These are phyloP conservation scores for Corythaixoides concolor DNA, from an alignment of 2,113 vertebrate genomes.

Conservation along the genomic window DNA sequence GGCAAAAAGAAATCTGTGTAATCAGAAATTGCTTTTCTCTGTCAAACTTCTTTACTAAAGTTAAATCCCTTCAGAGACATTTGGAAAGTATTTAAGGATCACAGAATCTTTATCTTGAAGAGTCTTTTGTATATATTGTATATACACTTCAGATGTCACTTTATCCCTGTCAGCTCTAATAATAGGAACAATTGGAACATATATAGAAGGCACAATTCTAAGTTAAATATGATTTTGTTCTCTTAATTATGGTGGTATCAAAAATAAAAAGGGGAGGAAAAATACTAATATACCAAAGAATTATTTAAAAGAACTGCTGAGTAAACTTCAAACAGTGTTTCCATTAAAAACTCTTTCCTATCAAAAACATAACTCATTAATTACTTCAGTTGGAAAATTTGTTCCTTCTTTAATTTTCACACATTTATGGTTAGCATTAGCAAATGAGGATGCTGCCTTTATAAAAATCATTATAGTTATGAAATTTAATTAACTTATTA, in stretches of 20 bases:
- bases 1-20: constrained; percentile 41
- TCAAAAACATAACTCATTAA: not conserved
- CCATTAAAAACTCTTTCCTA: not conserved
- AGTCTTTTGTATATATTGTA: constrained; percentile 1
- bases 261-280: constrained; percentile 9
- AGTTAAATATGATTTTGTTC: constrained; percentile 44
- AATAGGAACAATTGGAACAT: constrained; percentile 30
- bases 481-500: constrained; percentile 9
- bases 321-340: not conserved
- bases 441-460: not conserved
- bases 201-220: constrained; percentile 17
- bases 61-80: constrained; percentile 44
- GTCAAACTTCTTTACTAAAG: constrained; percentile 3
- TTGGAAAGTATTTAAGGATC: constrained; percentile 59
- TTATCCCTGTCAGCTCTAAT: constrained; percentile 36
- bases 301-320: not conserved
- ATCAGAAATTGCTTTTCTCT: constrained; percentile 54
- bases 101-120: constrained; percentile 7
- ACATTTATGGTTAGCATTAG: not conserved
- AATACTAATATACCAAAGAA: not conserved
- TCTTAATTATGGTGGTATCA: constrained; percentile 9
- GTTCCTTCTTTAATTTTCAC: not conserved
- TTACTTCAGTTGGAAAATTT: not conserved
- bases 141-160: not conserved
- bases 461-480: not conserved